Percentiles rank a stretch among this genome's conserved stretches.
These are phyloP conservation scores for Dolomedes plantarius DNA, from an alignment of 2,888 invertebrate species.

Conservation along the genomic window DNA sequence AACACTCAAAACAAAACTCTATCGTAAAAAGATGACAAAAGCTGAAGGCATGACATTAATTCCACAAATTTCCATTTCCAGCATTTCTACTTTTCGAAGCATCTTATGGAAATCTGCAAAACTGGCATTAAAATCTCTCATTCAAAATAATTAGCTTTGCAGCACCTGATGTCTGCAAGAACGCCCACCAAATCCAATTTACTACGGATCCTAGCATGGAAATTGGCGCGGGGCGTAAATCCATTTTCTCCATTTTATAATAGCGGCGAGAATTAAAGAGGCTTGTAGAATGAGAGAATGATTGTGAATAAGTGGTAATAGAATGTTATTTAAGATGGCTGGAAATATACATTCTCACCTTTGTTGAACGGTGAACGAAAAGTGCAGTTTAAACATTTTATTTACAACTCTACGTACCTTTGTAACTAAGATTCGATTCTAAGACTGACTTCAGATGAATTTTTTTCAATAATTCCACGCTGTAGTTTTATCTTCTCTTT, in stretches of 20 bases:
- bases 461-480: no score
- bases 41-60: not conserved
- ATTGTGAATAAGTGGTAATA: not conserved
- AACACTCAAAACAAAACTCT: not conserved
- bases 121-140: slow-evolving; percentile 4
- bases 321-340: not conserved
- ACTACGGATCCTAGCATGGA: not conserved
- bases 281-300: not conserved
- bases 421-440: no score
- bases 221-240: not conserved
- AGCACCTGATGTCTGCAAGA: slow-evolving; percentile 16
- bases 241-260: slow-evolving; percentile 16
- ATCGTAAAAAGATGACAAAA: not conserved
- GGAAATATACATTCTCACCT: not conserved
- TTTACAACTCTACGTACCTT: no score
- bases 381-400: no score
- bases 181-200: slow-evolving; percentile 20
- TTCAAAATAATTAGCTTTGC: slow-evolving; percentile 19
- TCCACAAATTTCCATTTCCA: not conserved
- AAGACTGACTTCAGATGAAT: no score
- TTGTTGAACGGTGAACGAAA: not conserved
- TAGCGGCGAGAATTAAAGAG: not conserved
- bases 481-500: no score
- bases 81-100: not conserved
- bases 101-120: not conserved